These are phyloP conservation scores for Masticophis lateralis DNA, from an alignment of 2,797 vertebrate genomes.

Conservation along the genomic window DNA sequence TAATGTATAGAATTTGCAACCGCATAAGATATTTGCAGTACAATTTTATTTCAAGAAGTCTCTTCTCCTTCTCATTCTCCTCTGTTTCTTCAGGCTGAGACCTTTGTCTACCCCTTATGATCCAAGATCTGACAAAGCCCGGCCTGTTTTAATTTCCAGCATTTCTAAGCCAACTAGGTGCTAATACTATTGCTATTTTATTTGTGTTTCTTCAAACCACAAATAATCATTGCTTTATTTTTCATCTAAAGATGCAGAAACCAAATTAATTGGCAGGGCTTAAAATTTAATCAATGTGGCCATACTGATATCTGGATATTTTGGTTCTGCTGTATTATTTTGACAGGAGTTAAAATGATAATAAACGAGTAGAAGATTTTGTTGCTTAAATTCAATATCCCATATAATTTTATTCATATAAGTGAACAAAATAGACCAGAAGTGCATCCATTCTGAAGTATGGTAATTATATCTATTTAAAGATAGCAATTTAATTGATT, in stretches of 20 bases:
- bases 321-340: not conserved
- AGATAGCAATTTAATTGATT: not conserved
- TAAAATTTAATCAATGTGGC: not conserved
- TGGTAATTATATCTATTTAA: not conserved
- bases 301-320: not conserved
- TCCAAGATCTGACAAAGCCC: not conserved
- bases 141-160: not conserved
- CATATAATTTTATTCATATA: not conserved
- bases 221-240: not conserved
- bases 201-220: not conserved
- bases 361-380: not conserved
- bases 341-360: not conserved
- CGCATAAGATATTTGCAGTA: not conserved
- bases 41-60: not conserved
- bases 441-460: not conserved
- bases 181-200: not conserved
- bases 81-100: not conserved
- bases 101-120: not conserved
- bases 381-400: not conserved
- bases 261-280: not conserved
- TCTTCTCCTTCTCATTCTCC: too few species aligned
- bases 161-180: not conserved
- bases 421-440: not conserved
- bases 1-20: not conserved
- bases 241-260: not conserved